Conservation (phyloP, 1,140 invertebrate species). For the Drosophila suzukii region DNA sequence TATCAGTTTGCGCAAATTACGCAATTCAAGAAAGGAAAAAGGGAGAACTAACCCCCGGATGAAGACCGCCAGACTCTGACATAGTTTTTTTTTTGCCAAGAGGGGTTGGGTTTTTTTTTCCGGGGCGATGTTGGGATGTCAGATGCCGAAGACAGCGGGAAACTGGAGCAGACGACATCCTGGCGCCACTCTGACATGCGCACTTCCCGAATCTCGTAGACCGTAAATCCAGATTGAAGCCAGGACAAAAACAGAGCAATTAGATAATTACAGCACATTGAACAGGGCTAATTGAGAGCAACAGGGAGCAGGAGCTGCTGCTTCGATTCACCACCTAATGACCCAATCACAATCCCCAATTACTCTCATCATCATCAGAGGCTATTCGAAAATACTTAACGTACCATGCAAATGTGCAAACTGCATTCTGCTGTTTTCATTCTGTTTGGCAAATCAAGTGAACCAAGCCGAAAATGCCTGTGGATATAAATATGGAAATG, state of each 20-base stretch:
- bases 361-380: conserved; percentile 2
- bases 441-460: conserved; percentile 26
- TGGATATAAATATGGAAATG: conserved; percentile 34
- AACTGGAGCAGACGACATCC: conserved; percentile 76
- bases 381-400: conserved; percentile 12
- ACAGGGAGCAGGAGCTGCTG: conserved; percentile 13
- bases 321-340: conserved; percentile 13
- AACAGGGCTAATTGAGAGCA: conserved; percentile 34
- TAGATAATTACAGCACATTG: conserved; percentile 66
- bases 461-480: conserved; percentile 11
- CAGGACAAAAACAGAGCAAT: conserved; percentile 57
- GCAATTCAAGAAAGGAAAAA: conserved; percentile 59
- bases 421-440: conserved; percentile 20
- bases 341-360: conserved; percentile 22
- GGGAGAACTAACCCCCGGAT: conserved; percentile 19
- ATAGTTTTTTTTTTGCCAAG: conserved; percentile 51
- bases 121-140: conserved; percentile 1
- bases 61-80: conserved; percentile 53
- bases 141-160: conserved; percentile 46
- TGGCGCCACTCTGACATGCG: conserved; percentile 79
- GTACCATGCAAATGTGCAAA: conserved; percentile 5
- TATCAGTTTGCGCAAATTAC: conserved; percentile 71
- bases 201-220: conserved; percentile 43
- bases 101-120: conserved; percentile 1
- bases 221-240: conserved; percentile 43